phyloP scores from a whole-genome alignment of 2,888 invertebrate genomes.

The Ectemnius continuus region DNA sequence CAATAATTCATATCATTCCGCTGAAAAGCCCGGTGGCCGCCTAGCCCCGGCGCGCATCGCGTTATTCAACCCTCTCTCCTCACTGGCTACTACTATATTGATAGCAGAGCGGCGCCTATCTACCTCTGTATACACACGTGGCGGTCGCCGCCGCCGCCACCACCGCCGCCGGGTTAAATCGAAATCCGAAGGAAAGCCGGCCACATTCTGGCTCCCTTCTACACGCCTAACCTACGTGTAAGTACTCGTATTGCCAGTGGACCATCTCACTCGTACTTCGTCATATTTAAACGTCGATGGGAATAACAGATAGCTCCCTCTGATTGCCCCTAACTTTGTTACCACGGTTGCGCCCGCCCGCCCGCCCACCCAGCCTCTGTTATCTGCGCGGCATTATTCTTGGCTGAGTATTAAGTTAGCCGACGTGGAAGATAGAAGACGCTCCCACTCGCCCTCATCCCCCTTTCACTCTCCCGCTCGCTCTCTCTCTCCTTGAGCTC shows the following conservation, averaged over 20 bases:
- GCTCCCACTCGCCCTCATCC: too few species aligned
- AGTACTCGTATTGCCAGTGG: constrained; percentile 12
- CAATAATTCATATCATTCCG: constrained; percentile 61
- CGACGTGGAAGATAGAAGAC: too few species aligned
- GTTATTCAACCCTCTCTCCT: too few species aligned
- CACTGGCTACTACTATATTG: constrained; percentile 24
- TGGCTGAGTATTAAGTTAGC: too few species aligned
- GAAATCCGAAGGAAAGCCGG: constrained; percentile 26
- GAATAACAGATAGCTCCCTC: background rate
- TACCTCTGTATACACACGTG: too few species aligned
- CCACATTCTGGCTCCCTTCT: constrained; percentile 1
- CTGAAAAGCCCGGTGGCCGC: constrained; percentile 47
- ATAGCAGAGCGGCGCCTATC: background rate
- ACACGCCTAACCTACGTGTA: too few species aligned
- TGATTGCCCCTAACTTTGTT: background rate
- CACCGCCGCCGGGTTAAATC: constrained; percentile 19
- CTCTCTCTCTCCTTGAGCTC: too few species aligned
- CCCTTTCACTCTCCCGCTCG: too few species aligned
- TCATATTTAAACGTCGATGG: constrained; percentile 6
- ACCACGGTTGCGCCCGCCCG: too few species aligned
- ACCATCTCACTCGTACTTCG: background rate
- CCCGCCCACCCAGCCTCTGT: too few species aligned
- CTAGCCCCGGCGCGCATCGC: too few species aligned
- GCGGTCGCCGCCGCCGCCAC: constrained; percentile 7
- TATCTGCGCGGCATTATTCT: too few species aligned